Evolutionary conservation across 2,113 vertebrate species (phyloP).

Genomic region (Entelurus aequoreus): DNA sequence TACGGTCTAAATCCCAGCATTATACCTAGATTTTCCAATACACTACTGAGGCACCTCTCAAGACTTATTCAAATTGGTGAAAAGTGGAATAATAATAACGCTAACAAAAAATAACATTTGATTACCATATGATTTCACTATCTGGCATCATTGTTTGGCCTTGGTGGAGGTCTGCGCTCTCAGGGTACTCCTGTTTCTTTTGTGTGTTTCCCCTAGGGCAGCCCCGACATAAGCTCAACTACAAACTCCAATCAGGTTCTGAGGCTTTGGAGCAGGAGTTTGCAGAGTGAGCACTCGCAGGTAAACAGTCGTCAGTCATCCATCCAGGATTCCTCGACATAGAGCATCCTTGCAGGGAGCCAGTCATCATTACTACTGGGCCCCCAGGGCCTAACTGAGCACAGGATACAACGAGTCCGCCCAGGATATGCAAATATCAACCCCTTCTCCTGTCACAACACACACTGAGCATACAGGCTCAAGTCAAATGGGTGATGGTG

Average conservation of each 20-base stretch:
- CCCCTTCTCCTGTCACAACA: slow-evolving; percentile 11
- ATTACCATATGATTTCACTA: background rate
- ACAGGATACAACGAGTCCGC: slow-evolving; percentile 36
- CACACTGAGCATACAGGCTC: slow-evolving; percentile 6
- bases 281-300: slow-evolving; percentile 41
- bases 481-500: slow-evolving; percentile 7
- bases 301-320: slow-evolving; percentile 53
- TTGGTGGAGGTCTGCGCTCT: slow-evolving; percentile 3
- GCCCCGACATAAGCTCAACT: slow-evolving; percentile 13
- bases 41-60: too few relatives aligned
- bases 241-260: slow-evolving; percentile 10
- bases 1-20: too few relatives aligned
- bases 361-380: slow-evolving; percentile 48
- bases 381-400: slow-evolving; percentile 55
- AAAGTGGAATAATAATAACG: too few relatives aligned
- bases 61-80: too few relatives aligned
- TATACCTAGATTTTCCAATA: too few relatives aligned
- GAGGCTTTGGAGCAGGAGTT: slow-evolving; percentile 33
- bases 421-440: slow-evolving; percentile 70
- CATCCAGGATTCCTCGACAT: slow-evolving; percentile 54
- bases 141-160: background rate
- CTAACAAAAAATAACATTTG: too few relatives aligned
- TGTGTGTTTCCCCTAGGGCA: slow-evolving; percentile 19
- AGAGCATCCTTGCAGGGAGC: slow-evolving; percentile 35
- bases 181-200: slow-evolving; percentile 4